Base-by-base conservation (phyloP, 2,113 vertebrate species). In the Scomber japonicus region DNA sequence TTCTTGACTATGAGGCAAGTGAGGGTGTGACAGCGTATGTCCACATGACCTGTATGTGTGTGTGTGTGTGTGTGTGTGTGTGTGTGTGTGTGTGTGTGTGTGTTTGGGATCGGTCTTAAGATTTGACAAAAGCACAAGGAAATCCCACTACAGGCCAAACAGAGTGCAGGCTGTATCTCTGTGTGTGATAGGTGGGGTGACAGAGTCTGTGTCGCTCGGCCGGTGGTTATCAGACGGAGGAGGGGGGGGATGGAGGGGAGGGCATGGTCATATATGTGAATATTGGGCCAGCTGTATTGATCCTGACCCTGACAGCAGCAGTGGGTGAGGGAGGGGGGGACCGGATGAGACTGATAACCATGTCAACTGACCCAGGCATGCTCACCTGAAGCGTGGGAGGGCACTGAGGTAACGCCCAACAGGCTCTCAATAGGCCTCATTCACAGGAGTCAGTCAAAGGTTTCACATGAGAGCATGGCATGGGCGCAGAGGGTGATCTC, bases 261-360 rank as follows among this genome's bases (percentile, higher is more conserved):
- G 87, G 85, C 86, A 83, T 57, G 83, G 91, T 73, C 81, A 87
- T 89, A 86, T 74, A 87, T 83, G 89, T 84, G 91, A 84, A 92
- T 92, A 92, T 80, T 87, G 78, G 85, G 80, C 85, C 92, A 92
- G 91, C 91, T 92, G 88, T 94, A 95, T 95, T 93, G 94, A 95
- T 95, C 91, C 78, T 51, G 71, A 70, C 76, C 86, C 87, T 90
- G 85, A 82, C 87, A 83, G 69, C 73, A 75, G 55, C 69, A 61
- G 70, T 16, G 48, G 83, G 16, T 60, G 59, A 35, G 71, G 69
- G 16, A 59, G 64, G 17, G 21, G 78, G 77, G 57, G 79, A 71
- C 85, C 86, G 77, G 89, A 94, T 89, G 82, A 78, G 81, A 83
- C 75, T 88, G 93, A 89, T 90, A 92, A 90, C 81, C 49, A 49